These are phyloP conservation scores for Accipiter virgatus DNA, from an alignment of 2,113 vertebrate genomes.

Conservation along the genomic window DNA sequence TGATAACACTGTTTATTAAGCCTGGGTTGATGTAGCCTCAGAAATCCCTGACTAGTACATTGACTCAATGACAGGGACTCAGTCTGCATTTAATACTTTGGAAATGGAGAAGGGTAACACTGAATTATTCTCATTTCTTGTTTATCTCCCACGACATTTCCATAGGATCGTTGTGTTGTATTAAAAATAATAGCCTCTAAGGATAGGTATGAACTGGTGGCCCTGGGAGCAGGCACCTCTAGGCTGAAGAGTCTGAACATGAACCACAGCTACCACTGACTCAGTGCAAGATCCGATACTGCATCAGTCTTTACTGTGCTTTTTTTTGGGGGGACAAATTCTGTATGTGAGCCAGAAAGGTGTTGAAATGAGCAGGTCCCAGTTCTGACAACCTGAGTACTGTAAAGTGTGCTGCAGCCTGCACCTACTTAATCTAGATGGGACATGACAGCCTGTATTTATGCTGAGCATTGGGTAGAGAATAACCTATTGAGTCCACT, in stretches of 20 bases:
- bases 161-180: neutral
- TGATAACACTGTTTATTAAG: neutral
- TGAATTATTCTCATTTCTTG: neutral
- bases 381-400: neutral
- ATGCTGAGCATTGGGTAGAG: neutral
- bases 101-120: neutral
- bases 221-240: neutral
- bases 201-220: neutral
- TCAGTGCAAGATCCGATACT: neutral
- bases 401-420: neutral
- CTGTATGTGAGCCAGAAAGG: neutral
- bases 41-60: neutral
- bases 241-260: neutral
- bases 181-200: neutral
- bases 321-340: rapidly evolving
- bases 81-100: neutral
- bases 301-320: neutral
- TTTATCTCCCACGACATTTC: neutral
- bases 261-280: neutral
- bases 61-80: neutral
- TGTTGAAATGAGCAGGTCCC: neutral
- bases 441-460: neutral
- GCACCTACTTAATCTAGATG: neutral
- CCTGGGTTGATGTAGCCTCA: neutral
- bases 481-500: neutral